phyloP scores from a whole-genome alignment of 2,797 vertebrate species.

The Paratrypauchen microcephalus region DNA sequence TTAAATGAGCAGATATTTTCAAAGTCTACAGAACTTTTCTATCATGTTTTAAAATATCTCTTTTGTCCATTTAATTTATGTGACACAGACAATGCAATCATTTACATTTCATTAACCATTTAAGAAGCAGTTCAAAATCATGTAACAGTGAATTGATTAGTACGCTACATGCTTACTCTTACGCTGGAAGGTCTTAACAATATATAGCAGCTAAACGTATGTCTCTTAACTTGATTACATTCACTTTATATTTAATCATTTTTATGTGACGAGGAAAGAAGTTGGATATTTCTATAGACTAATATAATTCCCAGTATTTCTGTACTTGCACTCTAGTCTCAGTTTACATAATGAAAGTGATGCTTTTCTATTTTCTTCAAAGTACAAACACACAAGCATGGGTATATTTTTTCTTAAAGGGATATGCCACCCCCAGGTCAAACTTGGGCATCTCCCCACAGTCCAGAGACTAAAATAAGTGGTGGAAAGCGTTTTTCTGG shows the following conservation, averaged over 20 bases:
- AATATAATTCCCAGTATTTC: background rate
- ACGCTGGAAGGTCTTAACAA: constrained; percentile 48
- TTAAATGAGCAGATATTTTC: constrained; percentile 35
- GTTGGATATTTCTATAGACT: too few relatives aligned
- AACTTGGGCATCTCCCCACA: too few relatives aligned
- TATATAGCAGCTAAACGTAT: constrained; percentile 42
- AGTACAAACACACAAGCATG: too few relatives aligned
- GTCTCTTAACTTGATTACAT: constrained; percentile 15
- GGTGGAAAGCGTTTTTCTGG: too few relatives aligned
- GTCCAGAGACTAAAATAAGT: too few relatives aligned
- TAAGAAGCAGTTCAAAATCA: too few relatives aligned
- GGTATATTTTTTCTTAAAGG: background rate
- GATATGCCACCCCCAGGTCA: too few relatives aligned
- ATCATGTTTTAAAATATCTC: constrained; percentile 27
- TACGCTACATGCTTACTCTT: background rate
- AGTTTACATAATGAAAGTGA: constrained; percentile 2
- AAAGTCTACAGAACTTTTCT: constrained; percentile 44
- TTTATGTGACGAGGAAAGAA: constrained; percentile 2
- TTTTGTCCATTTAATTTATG: constrained; percentile 14
- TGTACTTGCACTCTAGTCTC: background rate
- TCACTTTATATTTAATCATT: background rate
- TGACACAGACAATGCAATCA: constrained; percentile 2
- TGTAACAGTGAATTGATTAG: background rate
- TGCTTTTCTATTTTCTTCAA: background rate
- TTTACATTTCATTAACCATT: background rate